Percentiles rank a stretch among this genome's conserved stretches.
Conservation (phyloP, 2,888 invertebrate genomes). For the Acanthococcus lagerstroemiae region DNA sequence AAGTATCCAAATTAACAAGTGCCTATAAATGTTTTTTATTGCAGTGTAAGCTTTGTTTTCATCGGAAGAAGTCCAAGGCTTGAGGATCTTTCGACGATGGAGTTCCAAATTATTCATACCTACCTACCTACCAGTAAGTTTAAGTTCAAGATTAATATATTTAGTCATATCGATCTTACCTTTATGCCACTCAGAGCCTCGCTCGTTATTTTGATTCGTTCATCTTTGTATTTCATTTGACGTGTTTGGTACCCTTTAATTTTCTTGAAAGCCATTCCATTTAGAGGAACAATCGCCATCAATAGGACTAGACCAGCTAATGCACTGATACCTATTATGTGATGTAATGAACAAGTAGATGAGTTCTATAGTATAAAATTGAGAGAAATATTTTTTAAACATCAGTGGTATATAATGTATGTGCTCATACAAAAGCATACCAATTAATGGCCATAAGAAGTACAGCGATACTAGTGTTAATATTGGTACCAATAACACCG, state of each 20-base stretch:
- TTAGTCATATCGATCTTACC: constrained; percentile 29
- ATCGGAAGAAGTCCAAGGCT: no score
- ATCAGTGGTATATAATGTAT: no score
- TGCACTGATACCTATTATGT: constrained; percentile 50
- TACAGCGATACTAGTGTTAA: constrained; percentile 49
- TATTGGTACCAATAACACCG: constrained; percentile 46
- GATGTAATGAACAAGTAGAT: no score
- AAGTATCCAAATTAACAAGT: no score
- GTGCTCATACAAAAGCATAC: no score
- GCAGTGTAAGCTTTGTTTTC: no score
- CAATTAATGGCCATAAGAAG: constrained; percentile 44
- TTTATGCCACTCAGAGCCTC: constrained; percentile 51
- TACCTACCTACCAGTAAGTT: no score
- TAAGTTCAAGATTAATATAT: neutral
- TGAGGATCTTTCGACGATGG: no score
- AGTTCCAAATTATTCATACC: no score
- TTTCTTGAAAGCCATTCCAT: constrained; percentile 43
- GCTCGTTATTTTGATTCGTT: constrained; percentile 49
- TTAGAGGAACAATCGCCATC: constrained; percentile 49
- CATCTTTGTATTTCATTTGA: constrained; percentile 49
- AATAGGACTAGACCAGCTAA: constrained; percentile 48
- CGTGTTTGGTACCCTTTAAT: constrained; percentile 44
- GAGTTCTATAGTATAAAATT: no score
- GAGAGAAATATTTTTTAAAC: no score
- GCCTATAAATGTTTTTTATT: no score